Base-by-base conservation (phyloP, 2,797 vertebrate genomes). In the Taenioides sp. region DNA sequence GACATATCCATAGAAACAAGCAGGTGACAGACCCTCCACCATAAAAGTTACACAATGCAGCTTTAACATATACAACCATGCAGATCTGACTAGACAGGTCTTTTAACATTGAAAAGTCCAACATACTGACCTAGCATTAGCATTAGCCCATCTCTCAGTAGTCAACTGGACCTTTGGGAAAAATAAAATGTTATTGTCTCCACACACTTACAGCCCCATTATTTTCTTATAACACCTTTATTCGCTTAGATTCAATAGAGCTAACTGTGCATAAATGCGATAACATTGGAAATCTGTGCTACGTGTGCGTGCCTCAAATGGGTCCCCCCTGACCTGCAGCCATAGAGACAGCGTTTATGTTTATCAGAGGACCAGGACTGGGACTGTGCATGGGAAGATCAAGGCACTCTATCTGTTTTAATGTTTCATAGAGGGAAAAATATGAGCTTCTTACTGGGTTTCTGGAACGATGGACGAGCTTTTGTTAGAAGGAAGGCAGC, bases 251-350 rank as follows among this genome's bases (percentile, higher is more conserved):
- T 37, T 37, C 5, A 64, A 25, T 64, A 43, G 49, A 25, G 6
- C 40, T 17, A 4, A 47, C 43, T 47, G 43, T 16, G 43, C 40
- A 27, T 23, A 14, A 5, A 40, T 22, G 9, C 12, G n/a, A 43
- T 14, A n/a, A 6, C 28, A 37, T 5, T 12, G 18, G 10, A 22
- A 10, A 10, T 22, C 7, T 47, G 31, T 47, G 14, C 11, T 31
- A 6, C 25, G 5, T 27, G 25, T 27, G 57, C n/a, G 34, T 5
- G n/a, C 12, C 37, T 43, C 12, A 25, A 22, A 23, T 50, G 23
- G 16, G 43, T 65, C 64, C 64, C 64, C 43, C 10, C 64, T 49
- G 64, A 65, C 64, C 23, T 49, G 64, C 64, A 50, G 40, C 64
- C 23, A 65, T 50, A 65, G 64, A 17, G 43, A 65, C 64, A 3